Evolutionary conservation across 2,113 vertebrate genomes (phyloP), one percentile per base, ranked within the genome.

Genomic region (Heteronetta atricapilla): DNA sequence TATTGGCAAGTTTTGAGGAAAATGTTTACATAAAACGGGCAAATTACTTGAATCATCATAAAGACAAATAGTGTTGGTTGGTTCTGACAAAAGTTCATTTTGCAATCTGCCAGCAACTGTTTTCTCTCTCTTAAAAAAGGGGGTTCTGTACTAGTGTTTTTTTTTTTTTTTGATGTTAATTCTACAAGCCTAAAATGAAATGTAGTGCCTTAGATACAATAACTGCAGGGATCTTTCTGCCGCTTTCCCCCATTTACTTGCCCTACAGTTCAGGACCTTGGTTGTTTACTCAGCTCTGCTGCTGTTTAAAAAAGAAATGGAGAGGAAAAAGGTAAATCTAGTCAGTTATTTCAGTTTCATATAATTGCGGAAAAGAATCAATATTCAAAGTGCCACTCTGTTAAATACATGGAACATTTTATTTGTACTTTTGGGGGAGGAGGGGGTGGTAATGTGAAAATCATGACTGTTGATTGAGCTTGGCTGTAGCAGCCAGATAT

Each of bases 161-260:
- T 20, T 46, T 40, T 13, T 40, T 50, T 50, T 60, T 44, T 21
- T 3, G 7, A 80, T 84, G 31, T 86, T 90, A 75, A 38, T 91
- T 93, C 64, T 86, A 40, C 5, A 15, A 87, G 15, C 78, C 59
- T 92, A 36, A 91, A 91, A 89, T 94, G 68, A 91, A 91, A 89
- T 94, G 68, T 58, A 93, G 36, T 89, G 70, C 44, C 40, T 93
- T 78, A 92, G 68, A 34, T 88, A 82, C 10, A 40, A 52, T 91
- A 86, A 90, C 77, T 83, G 15, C 44, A 60, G 73, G 56, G 72
- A 91, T 86, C 46, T 83, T 91, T 86, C 72, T 91, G 63, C 34
- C 33, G 83, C 33, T 90, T 19, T 90, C 44, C 46, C 82, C 40
- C 52, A 33, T 75, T 38, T 52, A 40, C 15, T 88, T 44, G 29